Evolutionary conservation across 2,113 vertebrate species (phyloP).

Genomic region (Centrocercus urophasianus): DNA sequence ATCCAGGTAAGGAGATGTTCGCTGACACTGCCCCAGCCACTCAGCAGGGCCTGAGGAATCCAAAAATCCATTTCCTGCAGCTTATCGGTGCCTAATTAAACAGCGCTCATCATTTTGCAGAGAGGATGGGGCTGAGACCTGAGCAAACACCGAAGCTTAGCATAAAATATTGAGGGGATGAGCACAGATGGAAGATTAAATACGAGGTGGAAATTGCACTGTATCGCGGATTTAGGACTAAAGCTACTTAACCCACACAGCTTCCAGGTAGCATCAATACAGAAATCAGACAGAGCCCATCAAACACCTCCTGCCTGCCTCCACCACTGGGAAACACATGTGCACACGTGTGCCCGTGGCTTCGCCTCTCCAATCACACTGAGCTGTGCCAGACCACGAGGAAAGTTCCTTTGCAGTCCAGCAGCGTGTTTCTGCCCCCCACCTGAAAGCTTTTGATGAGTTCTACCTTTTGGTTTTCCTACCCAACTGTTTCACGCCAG

Average conservation of each 20-base stretch:
- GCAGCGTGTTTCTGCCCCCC: background rate
- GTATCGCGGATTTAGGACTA: background rate
- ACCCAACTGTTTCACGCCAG: background rate
- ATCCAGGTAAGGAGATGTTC: background rate
- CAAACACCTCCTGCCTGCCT: background rate
- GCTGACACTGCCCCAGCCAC: background rate
- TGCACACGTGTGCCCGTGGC: too few relatives aligned
- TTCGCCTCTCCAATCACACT: rapidly evolving
- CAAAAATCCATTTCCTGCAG: background rate
- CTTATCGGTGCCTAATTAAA: background rate
- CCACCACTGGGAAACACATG: background rate
- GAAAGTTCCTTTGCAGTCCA: background rate
- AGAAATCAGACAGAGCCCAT: background rate
- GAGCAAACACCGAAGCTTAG: background rate
- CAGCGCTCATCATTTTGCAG: background rate
- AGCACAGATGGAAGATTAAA: conserved; percentile 15
- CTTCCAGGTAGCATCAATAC: background rate
- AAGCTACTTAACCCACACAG: background rate
- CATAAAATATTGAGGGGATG: background rate
- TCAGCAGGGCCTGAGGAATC: background rate
- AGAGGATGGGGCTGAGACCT: background rate
- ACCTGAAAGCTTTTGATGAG: background rate
- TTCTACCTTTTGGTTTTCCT: background rate
- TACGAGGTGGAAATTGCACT: background rate
- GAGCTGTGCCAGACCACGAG: background rate